Base-by-base conservation (phyloP, 2,113 vertebrate genomes). In the Heloderma charlesbogerti region DNA sequence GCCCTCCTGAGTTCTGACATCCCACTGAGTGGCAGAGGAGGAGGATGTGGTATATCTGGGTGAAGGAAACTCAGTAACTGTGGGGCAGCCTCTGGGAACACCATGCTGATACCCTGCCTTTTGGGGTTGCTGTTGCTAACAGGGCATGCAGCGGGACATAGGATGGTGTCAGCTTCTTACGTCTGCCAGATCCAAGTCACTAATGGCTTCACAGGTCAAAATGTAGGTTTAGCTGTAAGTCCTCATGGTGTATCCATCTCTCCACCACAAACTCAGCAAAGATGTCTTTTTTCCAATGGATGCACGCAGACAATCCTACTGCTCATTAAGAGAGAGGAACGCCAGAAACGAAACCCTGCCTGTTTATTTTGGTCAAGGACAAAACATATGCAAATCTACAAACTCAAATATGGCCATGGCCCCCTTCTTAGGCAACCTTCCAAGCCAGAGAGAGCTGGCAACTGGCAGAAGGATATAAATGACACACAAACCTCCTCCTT, bases 401-500 rank as follows among this genome's bases (percentile, higher is more conserved):
- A 79, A 86, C 45, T 67, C 12, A 18, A 90, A 67, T n/a, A 87
- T 7, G 22, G 84, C 1, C 0, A 0, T 40, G 29, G 34, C 63
- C 48, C 87, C 40, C 10, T 80, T 54, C 2, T 85, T 34, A 6
- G 51, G 75, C 66, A 45, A 15, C 87, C 43, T 71, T 90, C 82
- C n/a, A 54, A 86, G 67, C 31, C 22, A 34, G 13, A 48, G 67
- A 45, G 7, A 66, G 29, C 2, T 29, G 1, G 2, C 1, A 75
- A 90, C 43, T 9, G 1, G 91, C 54, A 34, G 71, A 60, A 91
- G 9, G 25, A 81, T 7, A 37, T 1, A 43, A 54, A 78, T 86
- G 27, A 34, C 40, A 78, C 85, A 96, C 97, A 8, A 22, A 98
- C 98, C 98, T 97, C 97, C 97, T 90, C 95, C 97, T 57, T 97